phyloP scores from a whole-genome alignment of 1,140 invertebrate genomes.

The Oncopodura yosiiana region DNA sequence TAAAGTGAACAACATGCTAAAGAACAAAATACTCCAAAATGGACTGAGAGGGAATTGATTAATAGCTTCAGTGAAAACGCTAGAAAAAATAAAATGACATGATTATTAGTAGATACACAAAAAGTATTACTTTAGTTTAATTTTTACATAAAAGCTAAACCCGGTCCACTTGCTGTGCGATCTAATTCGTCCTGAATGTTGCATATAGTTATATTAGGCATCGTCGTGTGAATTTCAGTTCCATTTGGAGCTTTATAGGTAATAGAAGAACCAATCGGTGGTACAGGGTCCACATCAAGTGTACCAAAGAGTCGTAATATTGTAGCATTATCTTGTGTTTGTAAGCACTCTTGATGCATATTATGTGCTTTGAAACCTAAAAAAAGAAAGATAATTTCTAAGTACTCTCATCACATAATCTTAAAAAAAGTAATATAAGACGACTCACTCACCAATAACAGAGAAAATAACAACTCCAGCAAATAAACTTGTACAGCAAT shows the following conservation, averaged over 20 bases:
- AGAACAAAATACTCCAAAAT: slow-evolving; percentile 84
- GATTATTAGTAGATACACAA: no score
- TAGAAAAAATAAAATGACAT: no score
- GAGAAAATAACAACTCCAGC: slow-evolving; percentile 97
- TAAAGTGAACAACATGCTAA: slow-evolving; percentile 88
- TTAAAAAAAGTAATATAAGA: background rate
- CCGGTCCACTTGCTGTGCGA: slow-evolving; percentile 86
- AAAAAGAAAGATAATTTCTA: background rate
- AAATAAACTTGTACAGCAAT: slow-evolving; percentile 93
- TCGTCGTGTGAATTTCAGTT: slow-evolving; percentile 17
- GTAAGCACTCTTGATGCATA: slow-evolving; percentile 65
- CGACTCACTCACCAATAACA: slow-evolving; percentile 62
- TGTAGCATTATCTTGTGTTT: slow-evolving; percentile 47
- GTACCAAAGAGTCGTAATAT: slow-evolving; percentile 43
- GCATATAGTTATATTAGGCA: slow-evolving; percentile 51
- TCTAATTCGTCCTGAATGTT: slow-evolving; percentile 76
- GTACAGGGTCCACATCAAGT: slow-evolving; percentile 22
- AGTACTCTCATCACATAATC: background rate
- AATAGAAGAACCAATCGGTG: slow-evolving; percentile 13
- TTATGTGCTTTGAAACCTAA: slow-evolving; percentile 75
- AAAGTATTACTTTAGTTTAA: no score
- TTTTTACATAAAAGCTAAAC: no score
- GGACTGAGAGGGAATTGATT: slow-evolving; percentile 90
- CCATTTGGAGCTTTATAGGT: slow-evolving; percentile 16
- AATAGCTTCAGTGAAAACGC: slow-evolving; percentile 92